These are phyloP conservation scores for Eulacestoma nigropectus DNA, from an alignment of 2,113 vertebrate species.

Conservation along the genomic window DNA sequence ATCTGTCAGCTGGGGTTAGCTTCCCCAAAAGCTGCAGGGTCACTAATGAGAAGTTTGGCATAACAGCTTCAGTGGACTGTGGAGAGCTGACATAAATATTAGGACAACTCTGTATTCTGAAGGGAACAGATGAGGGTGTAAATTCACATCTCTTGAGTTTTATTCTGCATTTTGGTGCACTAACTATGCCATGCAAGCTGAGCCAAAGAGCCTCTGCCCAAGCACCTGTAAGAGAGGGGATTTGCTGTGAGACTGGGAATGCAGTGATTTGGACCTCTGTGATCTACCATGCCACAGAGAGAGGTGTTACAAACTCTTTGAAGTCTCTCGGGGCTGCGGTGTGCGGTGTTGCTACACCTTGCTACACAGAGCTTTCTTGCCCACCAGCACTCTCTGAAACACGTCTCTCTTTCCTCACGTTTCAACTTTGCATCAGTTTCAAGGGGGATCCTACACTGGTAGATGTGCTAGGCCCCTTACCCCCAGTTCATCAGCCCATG, in stretches of 20 bases:
- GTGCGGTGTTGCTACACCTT: background rate
- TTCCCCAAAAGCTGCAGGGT: background rate
- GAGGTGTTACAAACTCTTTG: background rate
- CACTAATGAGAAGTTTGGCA: background rate
- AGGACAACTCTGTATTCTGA: background rate
- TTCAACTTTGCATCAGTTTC: background rate
- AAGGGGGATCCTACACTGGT: rapidly evolving
- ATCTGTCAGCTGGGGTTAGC: background rate
- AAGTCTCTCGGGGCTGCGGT: background rate
- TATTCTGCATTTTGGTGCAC: background rate
- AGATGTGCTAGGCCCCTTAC: background rate
- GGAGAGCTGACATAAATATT: background rate
- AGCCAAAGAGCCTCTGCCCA: background rate
- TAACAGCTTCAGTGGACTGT: background rate
- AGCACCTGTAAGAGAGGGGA: background rate
- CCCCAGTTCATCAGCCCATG: rapidly evolving
- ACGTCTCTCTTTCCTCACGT: rapidly evolving
- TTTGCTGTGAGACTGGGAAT: background rate
- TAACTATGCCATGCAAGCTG: background rate
- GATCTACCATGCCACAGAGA: rapidly evolving
- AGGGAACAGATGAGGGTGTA: background rate
- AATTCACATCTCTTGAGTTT: background rate
- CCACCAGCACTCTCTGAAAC: background rate
- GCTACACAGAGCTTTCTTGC: background rate
- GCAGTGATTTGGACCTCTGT: background rate